Base-by-base conservation (phyloP, 2,888 invertebrate genomes). In the Thymelicus sylvestris region DNA sequence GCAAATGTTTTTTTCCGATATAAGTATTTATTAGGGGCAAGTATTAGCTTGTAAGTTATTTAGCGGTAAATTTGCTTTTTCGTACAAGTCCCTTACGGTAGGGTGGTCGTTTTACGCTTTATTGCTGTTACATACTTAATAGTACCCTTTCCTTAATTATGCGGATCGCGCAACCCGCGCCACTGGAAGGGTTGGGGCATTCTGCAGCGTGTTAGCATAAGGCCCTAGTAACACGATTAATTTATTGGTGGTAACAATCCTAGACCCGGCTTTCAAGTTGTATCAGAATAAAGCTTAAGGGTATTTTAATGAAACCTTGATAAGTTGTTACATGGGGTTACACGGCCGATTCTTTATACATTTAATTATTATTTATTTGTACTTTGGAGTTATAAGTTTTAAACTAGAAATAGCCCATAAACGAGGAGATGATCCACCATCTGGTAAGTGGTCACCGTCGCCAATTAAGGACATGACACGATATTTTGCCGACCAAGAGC, bases 61-160 rank as follows among this genome's bases (percentile, higher is more conserved):
- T 80, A 86, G 80, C 77, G 78, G 80, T 79, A 83, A 87, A 86
- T 88, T 87, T 86, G 86, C 86, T 86, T 87, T 85, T 83, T 83
- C 79, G 77, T 79, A 80, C 80, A 77, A 81, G 81, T 80, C 81
- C 83, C 83, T 81, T 80, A 81, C 81, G 86, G 80, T 81, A 76
- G 85, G 84, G 79, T 79, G 83, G 84, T 79, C 80, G 84, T 85
- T 84, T 79, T 79, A 74, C 81, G 82, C 84, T 88, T 88, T 90
- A 91, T 91, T 88, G 87, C 89, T 89, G 85, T 87, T 91, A 90
- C 90, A 91, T 91, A 87, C 89, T 90, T 91, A 89, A 91, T 90
- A 88, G 85, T 87, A 86, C 88, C 89, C 90, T 83, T 89, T 91
- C 88, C 86, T 92, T 92, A 92, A 92, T 92, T 92, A 92, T 91